Evolutionary conservation across 2,113 vertebrate species (phyloP).

Genomic region (Oxyruncus cristatus): DNA sequence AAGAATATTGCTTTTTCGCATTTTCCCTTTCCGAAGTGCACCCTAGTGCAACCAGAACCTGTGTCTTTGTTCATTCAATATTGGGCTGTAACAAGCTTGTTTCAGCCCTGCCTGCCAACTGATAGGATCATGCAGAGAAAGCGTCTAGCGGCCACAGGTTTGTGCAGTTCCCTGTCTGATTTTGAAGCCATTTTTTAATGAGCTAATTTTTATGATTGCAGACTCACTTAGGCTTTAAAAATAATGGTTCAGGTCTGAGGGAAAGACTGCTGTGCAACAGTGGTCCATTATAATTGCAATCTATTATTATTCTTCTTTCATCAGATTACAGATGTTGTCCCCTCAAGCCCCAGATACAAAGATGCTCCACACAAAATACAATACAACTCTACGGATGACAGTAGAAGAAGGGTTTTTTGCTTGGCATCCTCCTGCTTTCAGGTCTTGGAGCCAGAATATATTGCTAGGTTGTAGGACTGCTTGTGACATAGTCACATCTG

Average conservation of each 20-base stretch:
- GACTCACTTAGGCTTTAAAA: not conserved
- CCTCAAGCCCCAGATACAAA: not conserved
- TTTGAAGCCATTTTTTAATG: conserved; percentile 2
- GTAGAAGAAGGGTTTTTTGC: not conserved
- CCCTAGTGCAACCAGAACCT: not conserved
- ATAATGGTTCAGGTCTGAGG: not conserved
- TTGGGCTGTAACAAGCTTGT: not conserved
- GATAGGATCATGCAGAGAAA: not conserved
- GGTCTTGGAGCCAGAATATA: not conserved
- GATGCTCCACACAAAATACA: not conserved
- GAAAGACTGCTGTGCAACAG: not conserved
- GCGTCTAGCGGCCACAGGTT: not conserved
- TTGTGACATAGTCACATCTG: accelerated
- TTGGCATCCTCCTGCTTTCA: not conserved
- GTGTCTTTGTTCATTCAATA: not conserved
- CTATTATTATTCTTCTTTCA: not conserved
- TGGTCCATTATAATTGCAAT: not conserved
- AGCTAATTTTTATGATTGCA: conserved; percentile 1
- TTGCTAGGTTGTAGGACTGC: not conserved
- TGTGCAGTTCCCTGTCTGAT: not conserved
- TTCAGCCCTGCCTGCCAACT: not conserved
- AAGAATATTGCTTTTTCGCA: conserved; percentile 2
- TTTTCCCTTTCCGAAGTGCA: not conserved
- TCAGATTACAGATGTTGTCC: not conserved
- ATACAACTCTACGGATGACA: not conserved